Base-by-base conservation (phyloP, 2,888 invertebrate species). In the Drosophila mercatorum region DNA sequence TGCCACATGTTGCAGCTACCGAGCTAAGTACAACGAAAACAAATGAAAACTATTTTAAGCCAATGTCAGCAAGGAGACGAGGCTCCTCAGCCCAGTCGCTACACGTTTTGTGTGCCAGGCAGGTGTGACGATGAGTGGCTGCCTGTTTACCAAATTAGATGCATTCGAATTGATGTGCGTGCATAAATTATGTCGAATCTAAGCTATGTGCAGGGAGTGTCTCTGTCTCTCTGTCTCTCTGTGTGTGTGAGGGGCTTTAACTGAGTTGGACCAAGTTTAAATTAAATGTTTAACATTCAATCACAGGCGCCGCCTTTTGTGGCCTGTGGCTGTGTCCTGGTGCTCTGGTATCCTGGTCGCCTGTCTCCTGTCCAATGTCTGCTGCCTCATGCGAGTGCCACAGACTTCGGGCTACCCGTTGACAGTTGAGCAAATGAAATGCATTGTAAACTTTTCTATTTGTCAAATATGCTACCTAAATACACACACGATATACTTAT, bases 251-350 rank as follows among this genome's bases (percentile, higher is more conserved):
- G 47, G 17, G n/a, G 8, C 31, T 58, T 58, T 12, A 63, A 34
- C 44, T 60, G 47, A 57, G 68, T 60, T 67, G 68, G 75, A 60
- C 65, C 81, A 89, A 89, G 89, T 83, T 89, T 89, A 83, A 84
- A 87, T 84, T 87, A 84, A 84, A 84, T 84, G 84, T 87, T 87
- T 73, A 87, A 89, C 84, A 87, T 84, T 84, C 89, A 84, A 84
- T 84, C 84, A 84, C 69, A 75, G 76, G 55, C 78, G 62, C 53
- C 68, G 77, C 69, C 67, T 70, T 72, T 59, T 73, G 73, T 70
- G 78, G 72, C 75, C 68, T 75, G 68, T 60, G 87, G 73, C 73
- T 65, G 68, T 68, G 76, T 69, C 65, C 84, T 75, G 63, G 40
- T 40, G 49, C 3, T 51, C 36, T 56, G 41, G 26, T 17, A 46